Conservation (phyloP, 1,140 invertebrate genomes). For the Halyomorpha halys region DNA sequence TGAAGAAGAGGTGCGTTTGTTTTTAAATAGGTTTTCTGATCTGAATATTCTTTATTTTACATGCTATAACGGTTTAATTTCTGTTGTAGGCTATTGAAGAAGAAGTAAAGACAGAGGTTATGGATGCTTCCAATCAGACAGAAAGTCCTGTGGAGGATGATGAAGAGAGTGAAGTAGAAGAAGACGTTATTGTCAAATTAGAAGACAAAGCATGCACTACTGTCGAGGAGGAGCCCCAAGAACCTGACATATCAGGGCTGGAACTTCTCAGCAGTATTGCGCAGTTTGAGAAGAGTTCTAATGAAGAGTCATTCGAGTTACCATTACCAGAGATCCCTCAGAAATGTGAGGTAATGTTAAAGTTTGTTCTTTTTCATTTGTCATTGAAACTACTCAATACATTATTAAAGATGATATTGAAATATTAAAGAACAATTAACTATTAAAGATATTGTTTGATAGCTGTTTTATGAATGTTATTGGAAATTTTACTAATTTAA, state of each 20-base stretch:
- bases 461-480: too few species aligned
- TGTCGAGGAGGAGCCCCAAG: conserved; percentile 19
- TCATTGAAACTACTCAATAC: too few species aligned
- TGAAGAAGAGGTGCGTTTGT: conserved; percentile 24
- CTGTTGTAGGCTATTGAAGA: conserved; percentile 9
- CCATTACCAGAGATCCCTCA: neutral
- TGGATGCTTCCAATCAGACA: conserved; percentile 70
- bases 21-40: neutral
- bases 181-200: conserved; percentile 24
- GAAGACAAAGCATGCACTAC: conserved; percentile 19
- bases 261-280: conserved; percentile 65
- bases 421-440: too few species aligned
- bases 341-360: neutral
- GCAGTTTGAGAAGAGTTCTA: conserved; percentile 44
- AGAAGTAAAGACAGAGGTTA: conserved; percentile 38
- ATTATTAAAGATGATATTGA: too few species aligned
- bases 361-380: too few species aligned
- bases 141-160: conserved; percentile 42
- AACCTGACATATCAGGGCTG: conserved; percentile 63
- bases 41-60: neutral
- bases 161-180: conserved; percentile 21
- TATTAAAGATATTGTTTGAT: too few species aligned
- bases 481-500: too few species aligned
- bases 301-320: conserved; percentile 31
- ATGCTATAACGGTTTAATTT: neutral